Conservation (phyloP, 30 jellyfish, hydroid and myxozoan genomes). For the Phacellophora camtschatica region DNA sequence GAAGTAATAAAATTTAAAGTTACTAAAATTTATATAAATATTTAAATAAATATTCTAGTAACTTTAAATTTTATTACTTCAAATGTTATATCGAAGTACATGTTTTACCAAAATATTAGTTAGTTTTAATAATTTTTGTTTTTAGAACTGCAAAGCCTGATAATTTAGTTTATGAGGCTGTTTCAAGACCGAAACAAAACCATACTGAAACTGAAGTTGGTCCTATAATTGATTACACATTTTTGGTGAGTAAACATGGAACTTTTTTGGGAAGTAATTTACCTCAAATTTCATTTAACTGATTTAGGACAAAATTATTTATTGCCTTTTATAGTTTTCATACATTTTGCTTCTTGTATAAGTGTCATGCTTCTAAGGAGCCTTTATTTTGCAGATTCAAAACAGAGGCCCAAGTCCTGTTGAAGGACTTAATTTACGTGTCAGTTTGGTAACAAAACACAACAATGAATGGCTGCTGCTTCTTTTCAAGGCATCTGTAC, state of each 20-base stretch:
- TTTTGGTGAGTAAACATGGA: conserved; percentile 61
- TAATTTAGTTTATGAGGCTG: conserved; percentile 34
- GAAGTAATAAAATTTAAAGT: too few relatives aligned
- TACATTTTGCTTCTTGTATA: too few relatives aligned
- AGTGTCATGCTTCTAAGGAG: background rate
- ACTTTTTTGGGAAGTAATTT: too few relatives aligned
- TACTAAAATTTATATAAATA: too few relatives aligned
- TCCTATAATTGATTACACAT: conserved; percentile 36
- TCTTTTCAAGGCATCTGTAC: conserved; percentile 51
- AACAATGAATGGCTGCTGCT: conserved; percentile 30
- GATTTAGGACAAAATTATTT: too few relatives aligned
- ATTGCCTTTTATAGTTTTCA: background rate
- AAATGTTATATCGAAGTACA: too few relatives aligned
- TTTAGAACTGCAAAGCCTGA: conserved; percentile 64
- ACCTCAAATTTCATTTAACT: too few relatives aligned
- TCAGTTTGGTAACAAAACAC: conserved; percentile 52
- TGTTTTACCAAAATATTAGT: too few relatives aligned
- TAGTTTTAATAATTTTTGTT: background rate
- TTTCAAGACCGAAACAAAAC: background rate
- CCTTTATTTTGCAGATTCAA: conserved; percentile 20
- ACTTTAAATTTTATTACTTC: too few relatives aligned
- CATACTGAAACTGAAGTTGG: conserved; percentile 61
- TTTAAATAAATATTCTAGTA: too few relatives aligned
- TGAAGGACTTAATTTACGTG: conserved; percentile 26
- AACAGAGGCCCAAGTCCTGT: conserved; percentile 77